Evolutionary conservation across 2,888 invertebrate genomes (phyloP).

Genomic region (Blera fallax): DNA sequence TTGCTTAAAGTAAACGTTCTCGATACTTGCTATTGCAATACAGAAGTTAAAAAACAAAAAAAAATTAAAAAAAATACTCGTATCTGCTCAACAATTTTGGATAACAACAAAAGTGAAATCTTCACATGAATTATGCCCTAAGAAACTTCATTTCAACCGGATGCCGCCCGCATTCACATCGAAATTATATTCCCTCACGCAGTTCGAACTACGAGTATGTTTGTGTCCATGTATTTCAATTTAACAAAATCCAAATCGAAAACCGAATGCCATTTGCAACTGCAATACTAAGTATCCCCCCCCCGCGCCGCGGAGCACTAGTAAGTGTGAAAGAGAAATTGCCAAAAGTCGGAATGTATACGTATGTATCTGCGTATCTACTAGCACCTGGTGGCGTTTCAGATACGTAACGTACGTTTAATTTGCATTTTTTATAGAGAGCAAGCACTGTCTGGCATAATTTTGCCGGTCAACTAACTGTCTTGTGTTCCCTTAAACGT

Average conservation of each 20-base stretch:
- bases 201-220: slow-evolving; percentile 5
- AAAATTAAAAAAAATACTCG: not conserved
- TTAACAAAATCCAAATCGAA: slow-evolving; percentile 38
- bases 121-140: slow-evolving; percentile 10
- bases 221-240: slow-evolving; percentile 25
- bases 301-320: not conserved
- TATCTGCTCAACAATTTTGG: slow-evolving; percentile 2
- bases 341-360: slow-evolving; percentile 53
- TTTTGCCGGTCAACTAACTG: slow-evolving; percentile 62
- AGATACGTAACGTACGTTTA: slow-evolving; percentile 33
- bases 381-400: slow-evolving; percentile 42
- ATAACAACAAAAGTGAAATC: slow-evolving; percentile 51
- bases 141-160: slow-evolving; percentile 22
- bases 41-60: not conserved
- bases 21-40: slow-evolving; percentile 6
- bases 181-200: not conserved
- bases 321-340: slow-evolving; percentile 58
- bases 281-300: slow-evolving; percentile 43
- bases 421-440: slow-evolving; percentile 47
- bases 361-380: no score
- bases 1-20: slow-evolving; percentile 45
- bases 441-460: slow-evolving; percentile 64
- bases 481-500: slow-evolving; percentile 41
- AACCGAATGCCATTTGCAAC: slow-evolving; percentile 44
- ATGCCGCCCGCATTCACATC: slow-evolving; percentile 16